Base-by-base conservation (phyloP, 1,140 invertebrate species). In the Druon quercuslanigerum region DNA sequence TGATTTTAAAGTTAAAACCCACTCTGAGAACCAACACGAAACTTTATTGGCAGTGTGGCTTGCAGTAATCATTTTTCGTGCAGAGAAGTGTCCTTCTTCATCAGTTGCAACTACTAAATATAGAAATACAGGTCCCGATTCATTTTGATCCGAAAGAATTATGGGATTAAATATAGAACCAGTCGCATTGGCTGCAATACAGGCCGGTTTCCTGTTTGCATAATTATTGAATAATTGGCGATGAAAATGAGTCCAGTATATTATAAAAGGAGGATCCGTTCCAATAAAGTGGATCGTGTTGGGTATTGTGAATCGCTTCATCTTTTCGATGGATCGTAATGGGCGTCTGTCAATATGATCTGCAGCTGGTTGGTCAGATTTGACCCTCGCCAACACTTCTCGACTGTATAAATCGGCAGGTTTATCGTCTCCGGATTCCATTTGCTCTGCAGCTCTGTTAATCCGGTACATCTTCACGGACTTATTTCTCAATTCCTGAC, bases 61-160 rank as follows among this genome's bases (percentile, higher is more conserved):
- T 54, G 50, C 72, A n/a, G 46, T 54, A 9, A 77, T 20, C 50
- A 77, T 66, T 56, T 77, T 60, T 4, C 16, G 1, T 12, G 51
- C 25, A 20, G 76, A 71, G 46, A 73, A 71, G 20, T 77, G 76
- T 7, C 52, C 52, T 52, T 60, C 51, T 73, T 60, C 72, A 33
- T 51, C 40, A 50, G 51, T 57, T 20, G 78, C 76, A 25, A 60
- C 50, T 19, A 9, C n/a, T 46, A 40, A 40, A 66, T 66, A 66
- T 14, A 66, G 16, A n/a, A 46, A 66, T 2, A 66, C 7, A 8
- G 33, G 60, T 66, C 14, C 33, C 33, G 25, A 66, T 16, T 66
- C 7, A 66, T 14, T 66, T 8, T 16, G 33, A 40, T 66, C 33
- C 16, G 11, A 16, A 0, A 66, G 14, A 3, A 14, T 20, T 40